These are phyloP conservation scores for Canis aureus DNA, from an alignment of 2,113 vertebrate species.

Conservation along the genomic window DNA sequence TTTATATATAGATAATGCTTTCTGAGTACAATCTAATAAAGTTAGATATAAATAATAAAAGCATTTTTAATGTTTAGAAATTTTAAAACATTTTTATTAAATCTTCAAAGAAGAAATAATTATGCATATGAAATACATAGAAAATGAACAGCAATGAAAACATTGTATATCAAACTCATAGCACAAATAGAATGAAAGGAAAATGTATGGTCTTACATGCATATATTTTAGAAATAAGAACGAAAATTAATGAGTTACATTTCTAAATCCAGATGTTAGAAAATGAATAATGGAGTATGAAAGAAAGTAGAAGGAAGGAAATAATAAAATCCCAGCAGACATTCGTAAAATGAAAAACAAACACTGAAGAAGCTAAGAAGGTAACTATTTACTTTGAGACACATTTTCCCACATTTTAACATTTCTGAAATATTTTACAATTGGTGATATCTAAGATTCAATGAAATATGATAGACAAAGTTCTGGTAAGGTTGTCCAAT, in stretches of 20 bases:
- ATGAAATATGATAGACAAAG: neutral
- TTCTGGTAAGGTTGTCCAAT: neutral
- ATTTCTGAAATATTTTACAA: conserved; percentile 7
- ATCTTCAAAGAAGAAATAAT: conserved; percentile 26
- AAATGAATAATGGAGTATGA: neutral
- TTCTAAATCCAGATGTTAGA: conserved; percentile 25
- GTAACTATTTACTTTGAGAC: neutral
- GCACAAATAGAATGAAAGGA: neutral
- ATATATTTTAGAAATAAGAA: conserved; percentile 27
- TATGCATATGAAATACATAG: neutral
- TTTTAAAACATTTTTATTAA: neutral
- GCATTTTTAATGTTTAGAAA: neutral
- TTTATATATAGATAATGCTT: neutral
- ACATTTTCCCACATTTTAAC: conserved; percentile 11
- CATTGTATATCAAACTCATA: neutral
- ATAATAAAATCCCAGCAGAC: neutral
- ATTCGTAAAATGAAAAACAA: neutral
- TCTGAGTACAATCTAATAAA: neutral
- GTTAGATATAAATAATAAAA: conserved; percentile 47
- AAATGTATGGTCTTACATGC: neutral
- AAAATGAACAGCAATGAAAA: conserved; percentile 41
- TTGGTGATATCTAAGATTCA: conserved; percentile 15
- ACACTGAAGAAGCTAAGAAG: conserved; percentile 2
- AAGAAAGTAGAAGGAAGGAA: neutral
- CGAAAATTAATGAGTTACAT: conserved; percentile 32